phyloP scores from a whole-genome alignment of 1,140 invertebrate genomes.

The Anoplophora glabripennis region DNA sequence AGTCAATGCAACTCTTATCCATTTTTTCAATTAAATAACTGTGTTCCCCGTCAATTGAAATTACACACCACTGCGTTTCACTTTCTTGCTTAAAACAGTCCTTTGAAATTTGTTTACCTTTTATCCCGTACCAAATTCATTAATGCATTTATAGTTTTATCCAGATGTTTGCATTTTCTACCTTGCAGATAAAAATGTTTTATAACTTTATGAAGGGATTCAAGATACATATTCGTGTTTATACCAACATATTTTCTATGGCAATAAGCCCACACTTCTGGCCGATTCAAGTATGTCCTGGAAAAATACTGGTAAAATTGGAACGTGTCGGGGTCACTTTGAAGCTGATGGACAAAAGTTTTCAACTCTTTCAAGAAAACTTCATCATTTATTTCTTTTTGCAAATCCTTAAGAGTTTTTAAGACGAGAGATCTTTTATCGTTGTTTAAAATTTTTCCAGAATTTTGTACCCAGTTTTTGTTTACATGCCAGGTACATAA shows the following conservation, averaged over 20 bases:
- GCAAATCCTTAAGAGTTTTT: background rate
- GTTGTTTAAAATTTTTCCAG: slow-evolving; percentile 4
- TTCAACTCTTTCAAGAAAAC: background rate
- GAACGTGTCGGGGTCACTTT: background rate
- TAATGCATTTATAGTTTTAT: slow-evolving; percentile 16
- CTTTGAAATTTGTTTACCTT: slow-evolving; percentile 8
- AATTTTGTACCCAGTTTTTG: slow-evolving; percentile 17
- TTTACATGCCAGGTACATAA: slow-evolving; percentile 22
- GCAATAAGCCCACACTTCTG: slow-evolving; percentile 16
- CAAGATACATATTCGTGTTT: slow-evolving; percentile 27
- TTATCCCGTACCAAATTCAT: slow-evolving; percentile 10
- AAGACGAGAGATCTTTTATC: slow-evolving; percentile 9
- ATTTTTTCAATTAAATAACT: slow-evolving; percentile 12
- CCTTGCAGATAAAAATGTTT: slow-evolving; percentile 21
- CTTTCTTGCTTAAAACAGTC: background rate
- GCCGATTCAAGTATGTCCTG: background rate
- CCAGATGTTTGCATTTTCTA: slow-evolving; percentile 12
- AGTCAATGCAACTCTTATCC: background rate
- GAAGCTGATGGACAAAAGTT: background rate
- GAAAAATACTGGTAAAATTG: background rate
- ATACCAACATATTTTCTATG: slow-evolving; percentile 23
- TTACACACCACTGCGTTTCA: background rate
- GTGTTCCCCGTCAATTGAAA: background rate
- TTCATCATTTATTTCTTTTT: background rate
- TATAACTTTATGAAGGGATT: slow-evolving; percentile 22